Base-by-base conservation (phyloP, 2,888 invertebrate genomes). In the Dicycla oo region DNA sequence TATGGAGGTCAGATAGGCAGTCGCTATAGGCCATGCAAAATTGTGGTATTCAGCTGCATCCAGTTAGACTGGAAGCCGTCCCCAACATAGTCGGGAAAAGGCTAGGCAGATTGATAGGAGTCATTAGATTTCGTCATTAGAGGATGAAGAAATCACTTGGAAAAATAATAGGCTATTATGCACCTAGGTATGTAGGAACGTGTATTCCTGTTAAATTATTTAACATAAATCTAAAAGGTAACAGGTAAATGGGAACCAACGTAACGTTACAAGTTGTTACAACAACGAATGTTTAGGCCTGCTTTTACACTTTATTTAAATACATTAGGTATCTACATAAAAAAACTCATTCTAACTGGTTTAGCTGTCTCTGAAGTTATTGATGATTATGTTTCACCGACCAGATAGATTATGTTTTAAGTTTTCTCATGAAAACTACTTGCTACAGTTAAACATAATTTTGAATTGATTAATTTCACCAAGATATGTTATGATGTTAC, bases 231-330 rank as follows among this genome's bases (percentile, higher is more conserved):
- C n/a, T 60, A 18, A 40, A 67, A n/a, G n/a, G n/a, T n/a, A n/a
- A n/a, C n/a, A n/a, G n/a, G 43, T 53, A 69, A 47, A 56, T 61
- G 63, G 60, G 30, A 66, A 11, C 30, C 49, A 63, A 61, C 45
- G 54, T 51, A 56, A 71, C 66, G 40, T 68, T 66, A 63, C 34
- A 62, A 66, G 40, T 57, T 57, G 15, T 61, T 49, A 38, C 49
- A 83, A 81, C 69, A 75, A 82, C 69, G 23, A 76, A 57, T 60
- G 40, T 67, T 80, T 69, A 75, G 78, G 73, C 75, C 73, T 75
- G 60, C 80, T 54, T 76, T 78, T 73, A 74, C 54, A 65, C 49
- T 43, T 64, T 47, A 26, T 20, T 47, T n/a, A 45, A 45, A 43
- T 3, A 70, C 11, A 79, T 85, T 58, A 75, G 3, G 3, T 34